phyloP scores from a whole-genome alignment of 2,113 vertebrate genomes.

The Engraulis encrasicolus region DNA sequence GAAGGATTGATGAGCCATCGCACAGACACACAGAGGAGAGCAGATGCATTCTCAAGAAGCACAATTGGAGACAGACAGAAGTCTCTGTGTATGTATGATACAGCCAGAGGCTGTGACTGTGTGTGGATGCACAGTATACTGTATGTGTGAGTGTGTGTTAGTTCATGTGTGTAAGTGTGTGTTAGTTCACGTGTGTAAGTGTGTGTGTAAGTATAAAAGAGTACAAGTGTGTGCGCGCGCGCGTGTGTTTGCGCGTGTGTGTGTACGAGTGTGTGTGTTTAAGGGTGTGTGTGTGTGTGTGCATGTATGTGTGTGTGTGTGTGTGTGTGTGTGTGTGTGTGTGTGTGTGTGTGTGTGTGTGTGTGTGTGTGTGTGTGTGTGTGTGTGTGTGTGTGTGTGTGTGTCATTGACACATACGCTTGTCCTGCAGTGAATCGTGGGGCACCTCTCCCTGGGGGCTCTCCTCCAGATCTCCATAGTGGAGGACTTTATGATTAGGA shows the following conservation, averaged over 20 bases:
- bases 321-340: not conserved
- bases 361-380: not conserved
- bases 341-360: not conserved
- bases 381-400: not conserved
- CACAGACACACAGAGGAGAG: not conserved
- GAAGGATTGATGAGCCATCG: not conserved
- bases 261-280: not conserved
- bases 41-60: not conserved
- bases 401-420: constrained; percentile 95
- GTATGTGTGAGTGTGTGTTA: too few relatives aligned
- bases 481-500: constrained; percentile 98
- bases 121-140: too few relatives aligned
- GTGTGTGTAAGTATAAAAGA: too few relatives aligned
- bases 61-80: not conserved
- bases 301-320: not conserved
- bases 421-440: constrained; percentile 96
- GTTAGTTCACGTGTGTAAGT: not conserved
- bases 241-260: not conserved
- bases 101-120: not conserved
- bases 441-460: constrained; percentile 95
- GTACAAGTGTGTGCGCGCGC: not conserved
- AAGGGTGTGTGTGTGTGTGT: not conserved
- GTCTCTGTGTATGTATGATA: not conserved
- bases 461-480: constrained; percentile 98
- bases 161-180: too few relatives aligned